These are phyloP conservation scores for Cotesia vestalis DNA, from an alignment of 1,140 invertebrate genomes.

Conservation along the genomic window DNA sequence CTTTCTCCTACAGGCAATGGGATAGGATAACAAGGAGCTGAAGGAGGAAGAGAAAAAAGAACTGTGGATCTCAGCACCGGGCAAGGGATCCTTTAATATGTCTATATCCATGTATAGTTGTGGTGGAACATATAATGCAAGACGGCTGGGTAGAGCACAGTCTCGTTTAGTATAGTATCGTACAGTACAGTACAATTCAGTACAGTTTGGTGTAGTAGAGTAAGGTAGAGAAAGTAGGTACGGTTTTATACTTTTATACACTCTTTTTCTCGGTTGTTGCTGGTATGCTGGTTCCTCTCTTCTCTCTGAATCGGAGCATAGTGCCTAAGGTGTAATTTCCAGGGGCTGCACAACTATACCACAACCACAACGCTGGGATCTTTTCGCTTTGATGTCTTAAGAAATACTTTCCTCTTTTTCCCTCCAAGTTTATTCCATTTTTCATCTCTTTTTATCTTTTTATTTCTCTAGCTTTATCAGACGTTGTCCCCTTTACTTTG, in stretches of 20 bases:
- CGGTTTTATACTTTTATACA: slow-evolving; percentile 3
- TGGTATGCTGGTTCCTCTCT: neutral
- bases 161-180: too few species aligned
- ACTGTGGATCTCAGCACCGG: too few species aligned
- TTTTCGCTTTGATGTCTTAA: slow-evolving; percentile 27
- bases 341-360: neutral
- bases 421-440: neutral
- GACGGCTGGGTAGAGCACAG: too few species aligned
- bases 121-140: neutral
- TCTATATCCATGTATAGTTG: neutral
- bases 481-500: slow-evolving; percentile 8
- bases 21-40: slow-evolving; percentile 1
- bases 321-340: slow-evolving; percentile 23
- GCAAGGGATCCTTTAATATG: neutral
- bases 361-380: neutral
- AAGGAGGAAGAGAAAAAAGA: neutral
- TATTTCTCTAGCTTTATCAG: neutral
- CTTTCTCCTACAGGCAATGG: neutral
- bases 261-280: slow-evolving; percentile 5
- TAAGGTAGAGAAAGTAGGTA: neutral
- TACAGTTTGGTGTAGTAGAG: too few species aligned
- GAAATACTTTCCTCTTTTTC: slow-evolving; percentile 5
- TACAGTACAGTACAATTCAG: too few species aligned
- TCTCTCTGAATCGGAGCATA: slow-evolving; percentile 1
- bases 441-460: neutral